These are phyloP conservation scores for Cosmorhoe ocellata DNA, from an alignment of 2,888 invertebrate genomes.

Conservation along the genomic window DNA sequence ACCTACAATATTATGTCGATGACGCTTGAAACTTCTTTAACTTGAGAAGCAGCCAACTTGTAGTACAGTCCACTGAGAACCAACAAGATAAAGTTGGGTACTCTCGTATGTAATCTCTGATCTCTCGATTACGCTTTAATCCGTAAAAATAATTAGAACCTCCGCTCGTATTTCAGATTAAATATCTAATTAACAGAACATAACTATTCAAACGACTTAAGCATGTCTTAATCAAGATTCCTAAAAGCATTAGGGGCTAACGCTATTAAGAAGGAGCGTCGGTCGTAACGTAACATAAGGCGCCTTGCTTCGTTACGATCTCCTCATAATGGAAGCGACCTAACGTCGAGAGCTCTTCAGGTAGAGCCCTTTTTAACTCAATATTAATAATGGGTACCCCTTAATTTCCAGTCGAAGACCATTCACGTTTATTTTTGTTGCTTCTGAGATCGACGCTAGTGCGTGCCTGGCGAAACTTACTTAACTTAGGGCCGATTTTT, in stretches of 20 bases:
- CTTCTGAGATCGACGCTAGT: conserved; percentile 21
- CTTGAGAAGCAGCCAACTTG: conserved; percentile 20
- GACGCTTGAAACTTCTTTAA: conserved; percentile 24
- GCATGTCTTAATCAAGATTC: conserved; percentile 56
- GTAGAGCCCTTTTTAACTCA: conserved; percentile 59
- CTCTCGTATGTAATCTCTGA: conserved; percentile 14
- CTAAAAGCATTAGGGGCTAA: conserved; percentile 52
- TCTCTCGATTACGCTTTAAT: conserved; percentile 27
- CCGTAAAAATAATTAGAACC: conserved; percentile 26
- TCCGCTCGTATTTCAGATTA: conserved; percentile 24
- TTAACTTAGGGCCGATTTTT: too few relatives aligned
- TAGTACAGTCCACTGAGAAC: conserved; percentile 16
- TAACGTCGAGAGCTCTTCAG: conserved; percentile 61
- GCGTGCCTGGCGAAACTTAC: conserved; percentile 14
- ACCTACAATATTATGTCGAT: conserved; percentile 25
- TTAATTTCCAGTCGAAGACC: conserved; percentile 40
- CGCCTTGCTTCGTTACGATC: conserved; percentile 61
- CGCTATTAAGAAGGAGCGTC: conserved; percentile 50
- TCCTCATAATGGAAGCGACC: conserved; percentile 57
- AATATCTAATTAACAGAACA: conserved; percentile 33
- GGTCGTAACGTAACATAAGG: conserved; percentile 53
- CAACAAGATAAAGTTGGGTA: conserved; percentile 14
- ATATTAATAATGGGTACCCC: conserved; percentile 60
- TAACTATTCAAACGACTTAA: conserved; percentile 38
- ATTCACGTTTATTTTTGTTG: conserved; percentile 34